Conservation (phyloP, 2,797 vertebrate genomes). For the Brachyalestes nurse region DNA sequence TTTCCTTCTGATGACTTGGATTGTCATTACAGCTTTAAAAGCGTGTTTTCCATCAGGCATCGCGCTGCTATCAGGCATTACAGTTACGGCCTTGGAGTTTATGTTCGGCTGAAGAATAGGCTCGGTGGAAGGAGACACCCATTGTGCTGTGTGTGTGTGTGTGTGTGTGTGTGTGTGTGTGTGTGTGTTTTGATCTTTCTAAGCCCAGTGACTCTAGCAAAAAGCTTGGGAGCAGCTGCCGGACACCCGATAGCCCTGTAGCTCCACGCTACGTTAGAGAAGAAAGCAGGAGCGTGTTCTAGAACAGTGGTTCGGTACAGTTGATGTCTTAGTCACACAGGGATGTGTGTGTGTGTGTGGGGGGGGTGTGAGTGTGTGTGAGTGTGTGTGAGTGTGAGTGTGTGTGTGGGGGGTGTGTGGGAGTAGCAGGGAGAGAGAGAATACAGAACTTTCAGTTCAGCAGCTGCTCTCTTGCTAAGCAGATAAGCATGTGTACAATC, state of each 20-base stretch:
- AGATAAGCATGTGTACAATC: no score
- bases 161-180: slow-evolving; percentile 41
- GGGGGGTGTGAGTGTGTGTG: no score
- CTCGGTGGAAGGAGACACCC: slow-evolving; percentile 52
- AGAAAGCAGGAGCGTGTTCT: slow-evolving; percentile 51
- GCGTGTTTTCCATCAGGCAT: slow-evolving; percentile 50
- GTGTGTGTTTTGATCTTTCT: slow-evolving; percentile 54
- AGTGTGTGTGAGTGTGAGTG: no score
- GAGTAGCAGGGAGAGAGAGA: no score
- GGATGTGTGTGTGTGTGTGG: slow-evolving; percentile 39
- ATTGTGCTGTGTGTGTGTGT: slow-evolving; percentile 42
- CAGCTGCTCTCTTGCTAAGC: no score
- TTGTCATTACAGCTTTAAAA: slow-evolving; percentile 43
- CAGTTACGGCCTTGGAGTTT: slow-evolving; percentile 51
- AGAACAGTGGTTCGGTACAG: slow-evolving; percentile 54
- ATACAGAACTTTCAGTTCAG: no score
- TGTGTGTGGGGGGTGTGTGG: no score
- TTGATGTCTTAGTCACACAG: slow-evolving; percentile 53
- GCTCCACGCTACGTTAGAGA: slow-evolving; percentile 53
- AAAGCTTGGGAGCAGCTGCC: slow-evolving; percentile 53
- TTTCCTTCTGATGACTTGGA: slow-evolving; percentile 11
- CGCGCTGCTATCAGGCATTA: slow-evolving; percentile 47
- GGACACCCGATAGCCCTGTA: slow-evolving; percentile 56
- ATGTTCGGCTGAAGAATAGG: slow-evolving; percentile 45
- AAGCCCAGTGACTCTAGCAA: slow-evolving; percentile 49